Evolutionary conservation across 2,113 vertebrate species (phyloP).

Genomic region (Thymallus thymallus): DNA sequence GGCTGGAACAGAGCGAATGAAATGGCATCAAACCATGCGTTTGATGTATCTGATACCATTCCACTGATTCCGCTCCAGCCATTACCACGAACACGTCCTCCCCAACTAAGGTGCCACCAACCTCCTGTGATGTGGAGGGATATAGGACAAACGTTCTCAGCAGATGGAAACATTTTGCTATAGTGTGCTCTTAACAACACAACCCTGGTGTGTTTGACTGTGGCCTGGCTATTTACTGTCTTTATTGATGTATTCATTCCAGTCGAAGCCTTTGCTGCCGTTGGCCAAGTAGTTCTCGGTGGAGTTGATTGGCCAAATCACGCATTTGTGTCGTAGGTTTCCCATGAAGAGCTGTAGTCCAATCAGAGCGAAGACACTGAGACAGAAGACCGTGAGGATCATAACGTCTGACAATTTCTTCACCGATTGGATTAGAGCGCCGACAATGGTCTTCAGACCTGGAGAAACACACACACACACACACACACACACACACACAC

Average conservation of each 20-base stretch:
- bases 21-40: too few relatives aligned
- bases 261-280: constrained; percentile 87
- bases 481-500: too few relatives aligned
- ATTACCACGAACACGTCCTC: too few relatives aligned
- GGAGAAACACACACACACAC: constrained; percentile 18
- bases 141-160: too few relatives aligned
- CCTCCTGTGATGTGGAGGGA: too few relatives aligned
- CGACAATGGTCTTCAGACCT: constrained; percentile 99
- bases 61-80: too few relatives aligned
- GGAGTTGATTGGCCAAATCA: constrained; percentile 90
- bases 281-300: constrained; percentile 81
- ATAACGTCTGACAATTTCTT: constrained; percentile 99
- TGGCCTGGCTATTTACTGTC: constrained; percentile 76
- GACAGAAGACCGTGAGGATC: constrained; percentile 98
- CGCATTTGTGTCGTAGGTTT: constrained; percentile 95
- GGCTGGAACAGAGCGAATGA: too few relatives aligned
- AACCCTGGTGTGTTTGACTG: background rate
- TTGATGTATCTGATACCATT: too few relatives aligned
- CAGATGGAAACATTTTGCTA: too few relatives aligned
- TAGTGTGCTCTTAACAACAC: too few relatives aligned
- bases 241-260: constrained; percentile 89
- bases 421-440: constrained; percentile 97
- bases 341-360: constrained; percentile 98
- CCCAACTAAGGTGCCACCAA: too few relatives aligned
- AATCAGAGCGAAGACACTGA: constrained; percentile 97